phyloP scores from a whole-genome alignment of 2,113 vertebrate species.

The Psophia crepitans region DNA sequence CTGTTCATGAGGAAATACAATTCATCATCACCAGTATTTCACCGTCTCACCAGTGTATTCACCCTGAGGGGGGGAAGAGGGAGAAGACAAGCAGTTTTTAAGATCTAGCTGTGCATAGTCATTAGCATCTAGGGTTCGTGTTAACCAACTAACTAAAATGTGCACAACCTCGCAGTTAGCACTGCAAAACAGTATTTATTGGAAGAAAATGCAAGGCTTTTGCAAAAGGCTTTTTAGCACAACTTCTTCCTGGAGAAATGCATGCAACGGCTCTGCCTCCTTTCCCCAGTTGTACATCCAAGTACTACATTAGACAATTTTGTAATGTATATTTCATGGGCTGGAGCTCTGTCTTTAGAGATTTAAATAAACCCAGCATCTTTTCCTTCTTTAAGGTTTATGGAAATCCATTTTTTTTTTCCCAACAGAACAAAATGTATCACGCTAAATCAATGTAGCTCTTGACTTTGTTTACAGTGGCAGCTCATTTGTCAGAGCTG shows the following conservation, averaged over 20 bases:
- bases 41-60: background rate
- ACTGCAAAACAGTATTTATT: background rate
- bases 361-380: background rate
- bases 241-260: background rate
- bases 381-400: background rate
- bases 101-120: background rate
- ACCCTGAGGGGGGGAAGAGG: accelerated
- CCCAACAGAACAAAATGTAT: background rate
- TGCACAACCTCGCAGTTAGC: background rate
- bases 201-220: background rate
- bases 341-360: background rate
- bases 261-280: background rate
- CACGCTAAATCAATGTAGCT: background rate
- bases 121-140: background rate
- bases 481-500: background rate
- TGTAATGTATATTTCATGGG: background rate
- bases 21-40: background rate
- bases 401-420: background rate
- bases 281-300: background rate
- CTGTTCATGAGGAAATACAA: background rate
- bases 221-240: background rate
- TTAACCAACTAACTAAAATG: background rate
- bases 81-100: background rate
- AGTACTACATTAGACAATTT: background rate
- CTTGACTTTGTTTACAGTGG: background rate